phyloP scores from a whole-genome alignment of 92 coral and sea anemone genomes.

The Epizoanthus ramosus region DNA sequence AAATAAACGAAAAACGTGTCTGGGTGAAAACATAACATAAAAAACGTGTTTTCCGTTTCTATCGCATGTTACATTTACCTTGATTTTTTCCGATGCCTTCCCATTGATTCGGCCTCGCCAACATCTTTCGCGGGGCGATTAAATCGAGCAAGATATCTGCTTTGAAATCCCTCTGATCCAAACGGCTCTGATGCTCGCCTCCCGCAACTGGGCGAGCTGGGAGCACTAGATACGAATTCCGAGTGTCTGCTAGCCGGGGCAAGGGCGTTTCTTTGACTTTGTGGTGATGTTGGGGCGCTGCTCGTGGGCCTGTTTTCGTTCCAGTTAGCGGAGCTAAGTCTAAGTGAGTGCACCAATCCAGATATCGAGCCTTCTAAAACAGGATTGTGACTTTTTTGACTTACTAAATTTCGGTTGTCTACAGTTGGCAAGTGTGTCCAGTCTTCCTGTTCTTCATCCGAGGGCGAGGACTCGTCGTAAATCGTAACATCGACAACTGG shows the following conservation, averaged over 20 bases:
- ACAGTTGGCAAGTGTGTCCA: constrained; percentile 5
- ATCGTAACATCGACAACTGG: not conserved
- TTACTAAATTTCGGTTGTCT: constrained; percentile 24
- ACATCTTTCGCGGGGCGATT: constrained; percentile 7
- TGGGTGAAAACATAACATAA: not conserved
- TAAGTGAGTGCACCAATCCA: not conserved
- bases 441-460: not conserved
- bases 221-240: constrained; percentile 7
- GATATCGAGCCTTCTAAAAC: not conserved
- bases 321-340: not conserved
- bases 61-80: not conserved
- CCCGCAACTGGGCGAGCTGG: not conserved
- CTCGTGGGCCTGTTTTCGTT: constrained; percentile 2
- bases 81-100: constrained; percentile 25
- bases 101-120: not conserved
- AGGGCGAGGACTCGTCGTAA: not conserved
- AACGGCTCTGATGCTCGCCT: constrained; percentile 38
- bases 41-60: no score
- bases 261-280: not conserved
- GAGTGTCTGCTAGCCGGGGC: not conserved
- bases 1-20: not conserved
- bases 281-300: constrained; percentile 37
- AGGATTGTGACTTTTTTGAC: constrained; percentile 14
- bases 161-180: constrained; percentile 21
- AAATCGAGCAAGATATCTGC: not conserved